Base-by-base conservation (phyloP, 2,113 vertebrate genomes). In the Psilopogon haemacephalus region DNA sequence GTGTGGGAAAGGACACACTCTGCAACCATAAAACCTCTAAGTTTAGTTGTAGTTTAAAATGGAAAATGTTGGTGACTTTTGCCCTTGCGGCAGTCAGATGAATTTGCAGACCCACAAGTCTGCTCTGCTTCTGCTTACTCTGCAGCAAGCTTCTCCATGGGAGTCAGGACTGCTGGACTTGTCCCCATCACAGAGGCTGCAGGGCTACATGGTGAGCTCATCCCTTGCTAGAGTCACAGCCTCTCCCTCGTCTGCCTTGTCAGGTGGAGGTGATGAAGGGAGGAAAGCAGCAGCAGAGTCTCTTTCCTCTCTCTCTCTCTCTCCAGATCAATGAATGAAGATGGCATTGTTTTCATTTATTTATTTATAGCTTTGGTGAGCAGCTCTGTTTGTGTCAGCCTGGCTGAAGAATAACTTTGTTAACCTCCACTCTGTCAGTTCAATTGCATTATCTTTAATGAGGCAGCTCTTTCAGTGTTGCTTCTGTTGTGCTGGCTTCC, bases 401-500 rank as follows among this genome's bases (percentile, higher is more conserved):
- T 48, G 83, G 81, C 91, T 71, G 42, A 70, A 68, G 82, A 81
- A 50, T 93, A 81, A 80, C 80, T 94, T 59, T 18, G 18, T 94
- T 85, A 72, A 7, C 2, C 30, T 86, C 27, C 0, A 0, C 37
- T 68, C 65, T 12, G 19, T 48, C 58, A 37, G 28, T 83, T 93
- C 65, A 90, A 93, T 86, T 77, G 67, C 67, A 64, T 94, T 94
- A 81, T 91, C 90, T 94, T 93, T 94, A 94, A 94, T 73, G 33
- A 90, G 77, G 70, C 32, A 56, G 75, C 85, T 84, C 44, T 95
- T 84, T 94, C 63, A 4, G 0, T 15, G 5, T 65, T 46, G 58
- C 84, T 91, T 76, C 70, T 93, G 91, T 48, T 77, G 62, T 55
- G 59, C 67, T 89, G 78, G 24, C 76, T 92, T 84, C 70, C 81